Percentiles rank a stretch among this genome's conserved stretches.
phyloP scores from a whole-genome alignment of 2,113 vertebrate species.

The Ptilonorhynchus violaceus region DNA sequence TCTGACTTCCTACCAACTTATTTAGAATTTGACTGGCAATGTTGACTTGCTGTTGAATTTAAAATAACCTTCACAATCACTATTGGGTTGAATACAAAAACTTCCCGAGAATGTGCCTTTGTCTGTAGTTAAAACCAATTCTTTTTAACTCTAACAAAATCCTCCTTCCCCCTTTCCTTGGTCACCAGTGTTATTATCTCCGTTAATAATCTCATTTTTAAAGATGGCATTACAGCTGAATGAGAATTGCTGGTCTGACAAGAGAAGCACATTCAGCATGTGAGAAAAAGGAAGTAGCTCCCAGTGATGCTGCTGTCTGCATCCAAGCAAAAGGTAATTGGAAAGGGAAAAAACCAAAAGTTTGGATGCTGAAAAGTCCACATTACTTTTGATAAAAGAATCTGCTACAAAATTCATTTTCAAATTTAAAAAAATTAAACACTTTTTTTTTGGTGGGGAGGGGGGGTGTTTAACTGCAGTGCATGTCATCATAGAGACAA shows the following conservation, averaged over 20 bases:
- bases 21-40: background rate
- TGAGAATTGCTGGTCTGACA: constrained; percentile 28
- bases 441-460: too few species aligned
- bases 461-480: background rate
- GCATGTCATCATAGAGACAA: background rate
- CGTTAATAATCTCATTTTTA: constrained; percentile 29
- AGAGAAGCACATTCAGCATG: background rate
- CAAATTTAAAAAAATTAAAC: background rate
- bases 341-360: background rate
- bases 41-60: background rate
- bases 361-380: background rate
- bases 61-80: background rate
- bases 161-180: background rate
- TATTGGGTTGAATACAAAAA: background rate
- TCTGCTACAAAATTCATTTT: background rate
- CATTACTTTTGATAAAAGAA: background rate
- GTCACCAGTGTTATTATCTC: constrained; percentile 3
- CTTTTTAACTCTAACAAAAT: background rate
- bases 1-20: background rate
- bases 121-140: constrained; percentile 3
- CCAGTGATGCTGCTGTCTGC: background rate
- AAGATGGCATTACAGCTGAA: background rate
- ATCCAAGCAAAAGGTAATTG: background rate
- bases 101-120: background rate
- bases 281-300: background rate